These are phyloP conservation scores for Papilio demoleus DNA, from an alignment of 2,888 invertebrate genomes.

Conservation along the genomic window DNA sequence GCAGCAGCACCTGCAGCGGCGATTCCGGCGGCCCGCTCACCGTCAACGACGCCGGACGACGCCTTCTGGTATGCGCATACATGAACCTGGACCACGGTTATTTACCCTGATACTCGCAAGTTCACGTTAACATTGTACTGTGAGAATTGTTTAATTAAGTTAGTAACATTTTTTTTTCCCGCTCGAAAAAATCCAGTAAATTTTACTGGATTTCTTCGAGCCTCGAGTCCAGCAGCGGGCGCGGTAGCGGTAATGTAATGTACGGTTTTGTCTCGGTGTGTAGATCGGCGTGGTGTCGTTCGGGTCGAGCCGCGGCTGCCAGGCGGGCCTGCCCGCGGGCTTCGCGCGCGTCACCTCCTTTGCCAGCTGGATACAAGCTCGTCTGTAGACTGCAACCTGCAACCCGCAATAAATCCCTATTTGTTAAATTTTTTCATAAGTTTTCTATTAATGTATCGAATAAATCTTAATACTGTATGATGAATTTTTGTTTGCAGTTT, in stretches of 20 bases:
- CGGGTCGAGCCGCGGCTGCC: constrained; percentile 48
- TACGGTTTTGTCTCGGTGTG: not conserved
- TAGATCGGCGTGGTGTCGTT: constrained; percentile 49
- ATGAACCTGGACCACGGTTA: no score
- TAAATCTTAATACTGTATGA: not conserved
- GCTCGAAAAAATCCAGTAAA: not conserved
- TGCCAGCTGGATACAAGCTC: constrained; percentile 49
- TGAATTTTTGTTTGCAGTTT: not conserved
- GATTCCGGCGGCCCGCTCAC: constrained; percentile 66
- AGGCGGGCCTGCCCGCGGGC: constrained; percentile 48
- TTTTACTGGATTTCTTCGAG: not conserved
- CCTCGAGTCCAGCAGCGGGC: no score
- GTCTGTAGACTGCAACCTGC: constrained; percentile 37
- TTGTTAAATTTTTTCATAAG: not conserved
- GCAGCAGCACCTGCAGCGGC: constrained; percentile 66
- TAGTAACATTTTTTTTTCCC: no score
- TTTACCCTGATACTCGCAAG: not conserved
- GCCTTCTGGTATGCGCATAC: not conserved
- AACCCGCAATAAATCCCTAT: not conserved
- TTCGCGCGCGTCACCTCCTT: constrained; percentile 53
- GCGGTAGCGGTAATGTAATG: not conserved
- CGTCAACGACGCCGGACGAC: constrained; percentile 51
- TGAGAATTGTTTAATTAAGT: no score
- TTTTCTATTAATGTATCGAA: not conserved
- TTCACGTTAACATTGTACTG: not conserved